Conservation (phyloP, 2,888 invertebrate genomes). For the Drosophila fulvimacula region DNA sequence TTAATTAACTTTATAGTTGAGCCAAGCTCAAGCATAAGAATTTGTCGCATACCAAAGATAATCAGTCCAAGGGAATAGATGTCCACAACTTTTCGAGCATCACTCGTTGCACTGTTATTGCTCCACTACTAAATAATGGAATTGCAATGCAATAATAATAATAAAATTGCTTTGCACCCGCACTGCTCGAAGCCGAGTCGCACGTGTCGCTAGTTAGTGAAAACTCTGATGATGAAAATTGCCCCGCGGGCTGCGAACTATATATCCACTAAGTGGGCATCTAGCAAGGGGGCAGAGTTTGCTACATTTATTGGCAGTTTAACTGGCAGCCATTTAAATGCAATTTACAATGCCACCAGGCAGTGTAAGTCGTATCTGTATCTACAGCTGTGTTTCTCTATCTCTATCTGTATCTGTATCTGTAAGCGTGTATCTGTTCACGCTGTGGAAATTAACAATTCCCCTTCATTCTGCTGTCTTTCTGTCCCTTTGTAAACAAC, state of each 20-base stretch:
- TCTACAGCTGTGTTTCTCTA: slow-evolving; percentile 27
- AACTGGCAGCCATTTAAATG: slow-evolving; percentile 69
- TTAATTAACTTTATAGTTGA: not conserved
- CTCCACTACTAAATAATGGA: slow-evolving; percentile 7
- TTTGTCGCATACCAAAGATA: not conserved
- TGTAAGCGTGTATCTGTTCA: slow-evolving; percentile 27
- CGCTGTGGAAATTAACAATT: slow-evolving; percentile 57
- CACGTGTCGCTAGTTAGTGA: slow-evolving; percentile 54
- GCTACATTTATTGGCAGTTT: slow-evolving; percentile 44
- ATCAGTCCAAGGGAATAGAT: no score
- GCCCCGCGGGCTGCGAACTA: not conserved
- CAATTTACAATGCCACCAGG: slow-evolving; percentile 62
- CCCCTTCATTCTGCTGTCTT: slow-evolving; percentile 6
- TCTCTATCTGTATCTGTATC: slow-evolving; percentile 21
- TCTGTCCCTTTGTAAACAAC: slow-evolving; percentile 12
- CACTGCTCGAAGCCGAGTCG: slow-evolving; percentile 14
- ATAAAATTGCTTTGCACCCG: slow-evolving; percentile 23
- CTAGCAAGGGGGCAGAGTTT: not conserved
- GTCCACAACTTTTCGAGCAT: not conserved
- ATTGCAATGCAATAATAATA: slow-evolving; percentile 12
- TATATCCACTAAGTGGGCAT: not conserved
- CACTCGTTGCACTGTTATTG: slow-evolving; percentile 6
- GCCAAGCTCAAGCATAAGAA: not conserved
- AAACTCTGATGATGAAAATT: slow-evolving; percentile 17
- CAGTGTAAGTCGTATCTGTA: slow-evolving; percentile 25